A percentile compares a stretch with the other conserved stretches of the same genome.
These are phyloP conservation scores for Rhadina sibilatrix DNA, from an alignment of 2,113 vertebrate genomes.

Conservation along the genomic window DNA sequence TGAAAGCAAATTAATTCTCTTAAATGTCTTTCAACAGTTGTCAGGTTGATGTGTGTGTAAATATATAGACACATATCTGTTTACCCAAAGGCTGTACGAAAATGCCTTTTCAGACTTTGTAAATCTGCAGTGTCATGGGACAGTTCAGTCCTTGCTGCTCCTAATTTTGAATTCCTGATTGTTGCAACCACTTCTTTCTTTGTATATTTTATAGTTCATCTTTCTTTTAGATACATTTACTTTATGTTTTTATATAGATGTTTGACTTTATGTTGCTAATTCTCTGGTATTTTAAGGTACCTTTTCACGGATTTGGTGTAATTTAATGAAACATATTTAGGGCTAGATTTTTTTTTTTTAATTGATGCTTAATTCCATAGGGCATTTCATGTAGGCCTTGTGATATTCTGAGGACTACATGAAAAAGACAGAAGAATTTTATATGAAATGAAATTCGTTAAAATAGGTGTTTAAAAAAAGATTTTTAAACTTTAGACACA, in stretches of 20 bases:
- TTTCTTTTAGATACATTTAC: not conserved
- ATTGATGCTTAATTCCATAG: not conserved
- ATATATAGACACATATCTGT: not conserved
- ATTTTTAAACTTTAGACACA: not conserved
- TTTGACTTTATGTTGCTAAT: not conserved
- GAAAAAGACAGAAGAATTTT: not conserved
- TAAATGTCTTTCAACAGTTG: not conserved
- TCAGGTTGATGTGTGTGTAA: not conserved
- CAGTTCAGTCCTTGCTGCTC: not conserved
- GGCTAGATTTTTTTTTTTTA: not conserved
- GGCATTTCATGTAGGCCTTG: not conserved
- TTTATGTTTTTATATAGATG: not conserved
- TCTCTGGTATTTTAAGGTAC: not conserved
- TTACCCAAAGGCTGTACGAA: not conserved
- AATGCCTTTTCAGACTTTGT: not conserved
- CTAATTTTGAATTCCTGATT: not conserved
- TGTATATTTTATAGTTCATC: not conserved
- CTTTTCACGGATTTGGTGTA: not conserved
- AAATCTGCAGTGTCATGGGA: too few relatives aligned
- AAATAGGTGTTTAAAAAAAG: not conserved
- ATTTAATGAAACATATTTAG: not conserved
- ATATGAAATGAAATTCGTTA: not conserved
- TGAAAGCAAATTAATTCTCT: not conserved
- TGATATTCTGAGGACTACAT: not conserved
- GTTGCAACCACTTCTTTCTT: not conserved